Base-by-base conservation (phyloP, 2,888 invertebrate genomes). In the Zonitis immaculata region DNA sequence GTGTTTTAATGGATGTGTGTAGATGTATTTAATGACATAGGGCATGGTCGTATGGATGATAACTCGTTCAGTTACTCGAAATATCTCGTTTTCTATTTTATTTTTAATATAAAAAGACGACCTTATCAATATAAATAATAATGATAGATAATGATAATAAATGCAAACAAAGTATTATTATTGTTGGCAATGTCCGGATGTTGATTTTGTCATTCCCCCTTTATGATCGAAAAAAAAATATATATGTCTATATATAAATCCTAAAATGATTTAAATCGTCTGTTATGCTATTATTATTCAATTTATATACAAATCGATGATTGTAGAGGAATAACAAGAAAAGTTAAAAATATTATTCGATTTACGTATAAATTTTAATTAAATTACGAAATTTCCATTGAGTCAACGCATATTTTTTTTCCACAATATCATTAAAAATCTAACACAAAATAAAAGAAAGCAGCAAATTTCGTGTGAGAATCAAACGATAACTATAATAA, bases 11-110 rank as follows among this genome's bases (percentile, higher is more conserved):
- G 11, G 11, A 9, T 39, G 11, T 39, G 39, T n/a, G 39, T 20
- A n/a, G 14, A n/a, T 35, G 35, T 39, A 20, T 39, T 49, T 50
- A 54, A 49, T 50, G 54, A 47, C 54, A 50, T 50, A 54, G 54
- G 54, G 49, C 49, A 54, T 43, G 54, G 54, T 43, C 47, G 25
- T 18, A 16, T 45, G n/a, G n/a, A n/a, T n/a, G 52, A 49, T 53
- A 53, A 49, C 49, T 42, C 39, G 30, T 53, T 48, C 3, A 5
- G 20, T 39, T 20, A 20, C 39, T 39, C 20, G 4, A 39, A 39
- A 35, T 28, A 16, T 16, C 22, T 3, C n/a, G 5, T 5, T 4
- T 5, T 4, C 22, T 4, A 22, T 22, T 22, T 22, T 22, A 4
- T 22, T 22, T 5, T 3, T 4, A 22, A 22, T 4, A 22, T 4